Evolutionary conservation across 2,888 invertebrate genomes (phyloP).

Genomic region (Coremacera marginata): DNA sequence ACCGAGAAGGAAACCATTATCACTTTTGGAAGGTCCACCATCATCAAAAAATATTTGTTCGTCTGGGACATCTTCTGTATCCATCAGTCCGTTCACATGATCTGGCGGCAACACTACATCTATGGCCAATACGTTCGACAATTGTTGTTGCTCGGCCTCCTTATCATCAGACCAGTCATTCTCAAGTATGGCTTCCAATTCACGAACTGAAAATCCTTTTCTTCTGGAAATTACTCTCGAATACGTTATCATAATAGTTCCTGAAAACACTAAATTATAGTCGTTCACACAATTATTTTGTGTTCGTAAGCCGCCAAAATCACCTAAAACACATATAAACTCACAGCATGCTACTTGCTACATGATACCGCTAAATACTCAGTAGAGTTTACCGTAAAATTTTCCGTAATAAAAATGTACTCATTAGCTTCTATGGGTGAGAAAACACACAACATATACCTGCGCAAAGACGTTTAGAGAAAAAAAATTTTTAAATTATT

Average conservation of each 20-base stretch:
- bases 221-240: constrained; percentile 3
- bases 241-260: background rate
- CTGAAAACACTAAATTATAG: background rate
- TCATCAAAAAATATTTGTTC: constrained; percentile 16
- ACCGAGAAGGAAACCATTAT: background rate
- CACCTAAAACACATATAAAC: background rate
- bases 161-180: background rate
- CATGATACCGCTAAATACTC: background rate
- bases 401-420: background rate
- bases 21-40: background rate
- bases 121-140: constrained; percentile 9
- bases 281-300: background rate
- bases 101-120: constrained; percentile 8
- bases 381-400: background rate
- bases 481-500: background rate
- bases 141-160: background rate
- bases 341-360: background rate
- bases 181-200: background rate
- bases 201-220: constrained; percentile 10
- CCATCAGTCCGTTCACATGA: background rate
- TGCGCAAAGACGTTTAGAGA: background rate
- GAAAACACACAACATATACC: background rate
- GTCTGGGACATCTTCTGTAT: constrained; percentile 12
- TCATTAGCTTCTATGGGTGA: background rate
- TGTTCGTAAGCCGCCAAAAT: background rate